A percentile compares a stretch with the other conserved stretches of the same genome.
These are phyloP conservation scores for Mallateleia sp. DNA, from an alignment of 2,888 invertebrate genomes.

Conservation along the genomic window DNA sequence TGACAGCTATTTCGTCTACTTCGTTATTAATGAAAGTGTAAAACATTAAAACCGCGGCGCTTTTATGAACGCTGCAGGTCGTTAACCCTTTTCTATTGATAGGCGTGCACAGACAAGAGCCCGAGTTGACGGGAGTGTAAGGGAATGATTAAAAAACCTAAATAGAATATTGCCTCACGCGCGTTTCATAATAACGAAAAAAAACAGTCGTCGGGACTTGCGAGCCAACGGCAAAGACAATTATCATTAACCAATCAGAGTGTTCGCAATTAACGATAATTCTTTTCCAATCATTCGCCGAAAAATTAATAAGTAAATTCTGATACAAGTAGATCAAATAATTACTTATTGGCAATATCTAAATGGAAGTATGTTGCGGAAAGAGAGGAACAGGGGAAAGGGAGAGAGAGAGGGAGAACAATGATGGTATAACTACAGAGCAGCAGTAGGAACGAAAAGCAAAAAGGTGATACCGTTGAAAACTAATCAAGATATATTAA, in stretches of 20 bases:
- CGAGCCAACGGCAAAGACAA: neutral
- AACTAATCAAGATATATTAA: constrained; percentile 89
- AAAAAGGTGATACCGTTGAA: constrained; percentile 85
- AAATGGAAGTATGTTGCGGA: constrained; percentile 77
- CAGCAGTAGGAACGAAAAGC: constrained; percentile 79
- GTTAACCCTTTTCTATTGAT: constrained; percentile 83
- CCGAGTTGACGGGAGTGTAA: constrained; percentile 51
- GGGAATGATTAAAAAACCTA: constrained; percentile 73
- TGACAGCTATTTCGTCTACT: constrained; percentile 76
- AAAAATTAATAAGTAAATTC: constrained; percentile 77
- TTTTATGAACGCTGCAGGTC: constrained; percentile 81
- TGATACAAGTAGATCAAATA: constrained; percentile 80
- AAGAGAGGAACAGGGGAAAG: constrained; percentile 60
- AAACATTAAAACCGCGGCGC: constrained; percentile 82
- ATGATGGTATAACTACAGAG: constrained; percentile 68
- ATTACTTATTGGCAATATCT: constrained; percentile 85
- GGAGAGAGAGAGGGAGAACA: constrained; percentile 57
- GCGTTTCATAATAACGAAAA: constrained; percentile 45
- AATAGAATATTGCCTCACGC: constrained; percentile 61
- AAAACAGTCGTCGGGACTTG: constrained; percentile 5
- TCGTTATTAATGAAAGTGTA: constrained; percentile 84
- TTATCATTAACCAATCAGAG: neutral
- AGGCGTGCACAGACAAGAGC: constrained; percentile 64
- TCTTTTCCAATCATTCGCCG: neutral
- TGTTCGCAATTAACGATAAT: neutral